Percentiles rank a stretch among this genome's conserved stretches.
Conservation (phyloP, 2,113 vertebrate species). For the Heteronetta atricapilla region DNA sequence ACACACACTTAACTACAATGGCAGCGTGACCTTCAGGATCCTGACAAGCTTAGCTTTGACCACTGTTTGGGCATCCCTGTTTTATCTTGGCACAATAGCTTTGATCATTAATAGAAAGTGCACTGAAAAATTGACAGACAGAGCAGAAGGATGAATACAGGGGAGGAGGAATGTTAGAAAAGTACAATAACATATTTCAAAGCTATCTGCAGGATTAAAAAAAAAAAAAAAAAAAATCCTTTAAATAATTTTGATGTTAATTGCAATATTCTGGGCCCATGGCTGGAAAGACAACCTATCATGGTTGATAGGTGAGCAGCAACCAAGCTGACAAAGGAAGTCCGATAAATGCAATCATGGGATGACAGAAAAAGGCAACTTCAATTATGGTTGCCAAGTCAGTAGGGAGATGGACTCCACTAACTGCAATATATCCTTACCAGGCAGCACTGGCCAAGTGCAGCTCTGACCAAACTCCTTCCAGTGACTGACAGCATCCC, state of each 20-base stretch:
- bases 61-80: not conserved
- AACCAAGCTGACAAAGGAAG: constrained; percentile 32
- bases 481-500: not conserved
- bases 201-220: not conserved
- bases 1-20: accelerated
- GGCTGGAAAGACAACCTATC: constrained; percentile 2
- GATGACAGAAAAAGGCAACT: constrained; percentile 52
- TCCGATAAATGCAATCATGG: constrained; percentile 43
- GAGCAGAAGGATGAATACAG: not conserved
- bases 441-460: not conserved
- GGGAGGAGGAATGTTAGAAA: not conserved
- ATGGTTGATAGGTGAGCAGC: not conserved
- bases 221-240: not conserved
- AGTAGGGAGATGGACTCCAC: constrained; percentile 35
- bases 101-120: not conserved
- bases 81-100: not conserved
- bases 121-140: not conserved
- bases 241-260: constrained; percentile 50
- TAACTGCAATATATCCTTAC: constrained; percentile 25
- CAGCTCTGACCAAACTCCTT: constrained; percentile 1
- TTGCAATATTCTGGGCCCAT: not conserved
- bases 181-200: constrained; percentile 23
- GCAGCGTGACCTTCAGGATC: not conserved
- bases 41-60: not conserved
- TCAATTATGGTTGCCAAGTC: not conserved